A percentile compares a stretch with the other conserved stretches of the same genome.
phyloP scores from a whole-genome alignment of 2,113 vertebrate species.

The Gambusia affinis region DNA sequence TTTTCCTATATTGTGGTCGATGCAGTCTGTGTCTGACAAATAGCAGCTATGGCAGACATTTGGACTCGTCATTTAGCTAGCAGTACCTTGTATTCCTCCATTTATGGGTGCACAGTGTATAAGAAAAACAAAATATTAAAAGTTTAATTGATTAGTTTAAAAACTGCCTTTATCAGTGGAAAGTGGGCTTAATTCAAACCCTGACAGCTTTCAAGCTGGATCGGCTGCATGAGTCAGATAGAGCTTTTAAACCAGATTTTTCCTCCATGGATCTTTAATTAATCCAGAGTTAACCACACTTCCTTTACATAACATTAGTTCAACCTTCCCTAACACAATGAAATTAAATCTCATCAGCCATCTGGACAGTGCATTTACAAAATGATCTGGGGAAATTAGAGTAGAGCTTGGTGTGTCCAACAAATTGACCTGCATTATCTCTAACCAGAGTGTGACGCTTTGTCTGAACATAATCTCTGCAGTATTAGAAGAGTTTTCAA shows the following conservation, averaged over 20 bases:
- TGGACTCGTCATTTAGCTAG: no score
- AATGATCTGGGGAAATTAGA: slow-evolving; percentile 84
- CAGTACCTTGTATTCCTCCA: no score
- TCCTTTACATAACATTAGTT: slow-evolving; percentile 79
- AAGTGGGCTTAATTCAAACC: no score
- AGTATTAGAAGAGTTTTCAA: slow-evolving; percentile 81
- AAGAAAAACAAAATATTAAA: no score
- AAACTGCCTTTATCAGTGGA: no score
- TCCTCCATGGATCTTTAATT: slow-evolving; percentile 53
- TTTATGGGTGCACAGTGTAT: no score
- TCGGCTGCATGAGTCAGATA: slow-evolving; percentile 52
- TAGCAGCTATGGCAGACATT: no score
- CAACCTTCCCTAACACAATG: slow-evolving; percentile 68
- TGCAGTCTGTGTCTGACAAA: no score
- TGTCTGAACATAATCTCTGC: slow-evolving; percentile 78
- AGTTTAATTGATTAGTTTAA: no score
- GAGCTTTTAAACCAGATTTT: slow-evolving; percentile 72
- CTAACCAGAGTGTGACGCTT: slow-evolving; percentile 77
- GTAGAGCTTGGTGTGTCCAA: slow-evolving; percentile 81
- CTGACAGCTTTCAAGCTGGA: slow-evolving; percentile 11
- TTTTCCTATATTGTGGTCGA: no score
- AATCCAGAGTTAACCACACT: slow-evolving; percentile 74
- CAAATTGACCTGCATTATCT: slow-evolving; percentile 82
- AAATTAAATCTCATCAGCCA: slow-evolving; percentile 81
- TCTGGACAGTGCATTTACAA: slow-evolving; percentile 81